Evolutionary conservation across 2,888 invertebrate genomes (phyloP).

Genomic region (Aphrophora alni): DNA sequence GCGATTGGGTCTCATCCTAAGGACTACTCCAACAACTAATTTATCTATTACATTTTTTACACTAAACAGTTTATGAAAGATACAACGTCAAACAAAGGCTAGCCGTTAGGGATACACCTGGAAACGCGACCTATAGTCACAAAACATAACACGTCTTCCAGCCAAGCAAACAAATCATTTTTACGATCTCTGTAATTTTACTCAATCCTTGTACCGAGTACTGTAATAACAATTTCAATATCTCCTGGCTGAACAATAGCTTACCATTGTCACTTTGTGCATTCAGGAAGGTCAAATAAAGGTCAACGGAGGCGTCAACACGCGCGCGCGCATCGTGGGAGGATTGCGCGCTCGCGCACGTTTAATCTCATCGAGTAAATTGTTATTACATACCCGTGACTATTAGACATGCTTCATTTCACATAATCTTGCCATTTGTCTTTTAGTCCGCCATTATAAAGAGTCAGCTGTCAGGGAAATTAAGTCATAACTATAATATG

Average conservation of each 20-base stretch:
- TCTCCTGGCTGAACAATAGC: neutral
- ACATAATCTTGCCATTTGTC: neutral
- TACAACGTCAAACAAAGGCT: too few species aligned
- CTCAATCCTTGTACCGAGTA: neutral
- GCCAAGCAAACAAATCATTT: neutral
- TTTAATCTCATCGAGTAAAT: neutral
- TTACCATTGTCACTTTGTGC: neutral
- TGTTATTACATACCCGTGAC: neutral
- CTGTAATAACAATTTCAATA: neutral
- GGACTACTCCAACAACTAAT: too few species aligned
- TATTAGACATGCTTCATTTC: neutral
- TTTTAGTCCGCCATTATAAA: neutral
- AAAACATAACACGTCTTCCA: too few species aligned
- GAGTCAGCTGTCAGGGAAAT: neutral
- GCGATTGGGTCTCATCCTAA: too few species aligned
- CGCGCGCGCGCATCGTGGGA: neutral
- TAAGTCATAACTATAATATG: neutral
- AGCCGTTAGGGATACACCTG: too few species aligned
- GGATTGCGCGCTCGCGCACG: neutral
- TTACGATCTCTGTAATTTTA: neutral
- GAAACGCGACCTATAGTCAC: too few species aligned
- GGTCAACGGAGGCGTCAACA: slow-evolving; percentile 6
- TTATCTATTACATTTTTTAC: too few species aligned
- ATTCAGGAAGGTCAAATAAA: neutral
- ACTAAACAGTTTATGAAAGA: too few species aligned